Base-by-base conservation (phyloP, 2,113 vertebrate genomes). In the Parus major region DNA sequence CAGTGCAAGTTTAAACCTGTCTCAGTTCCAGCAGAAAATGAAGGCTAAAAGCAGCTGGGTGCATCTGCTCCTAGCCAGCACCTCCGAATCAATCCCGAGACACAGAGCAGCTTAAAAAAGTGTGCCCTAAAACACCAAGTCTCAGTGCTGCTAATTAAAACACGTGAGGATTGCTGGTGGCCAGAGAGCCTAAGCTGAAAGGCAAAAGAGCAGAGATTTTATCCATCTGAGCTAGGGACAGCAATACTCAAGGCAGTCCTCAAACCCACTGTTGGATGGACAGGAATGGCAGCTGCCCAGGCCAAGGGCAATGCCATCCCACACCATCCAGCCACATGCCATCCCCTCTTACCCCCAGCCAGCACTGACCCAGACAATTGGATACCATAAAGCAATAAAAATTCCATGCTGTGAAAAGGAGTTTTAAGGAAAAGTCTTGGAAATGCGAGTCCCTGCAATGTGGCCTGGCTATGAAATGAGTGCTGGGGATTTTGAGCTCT, bases 41-140 rank as follows among this genome's bases (percentile, higher is more conserved):
- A 95, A 90, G 90, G 85, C 87, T 92, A 57, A 84, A 94, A 92
- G 82, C 93, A 96, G 90, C 82, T 93, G 93, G 72, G 69, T 65
- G 80, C 84, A 92, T 93, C 68, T 90, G 60, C 68, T 92, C 52
- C 77, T 12, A 81, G 53, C 64, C 72, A 88, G 85, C 71, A 93
- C 80, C 85, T 90, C 64, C 49, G 78, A 88, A 94, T 88, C 86
- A 75, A 92, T 53, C 61, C 46, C 0, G 5, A 86, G 52, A 86
- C 23, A n/a, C 7, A 17, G 8, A 65, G 53, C 36, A 53, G 72
- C 53, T 91, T 75, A 35, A 56, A 36, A 83, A 92, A 33, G 47
- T n/a, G 7, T 20, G 29, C 56, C n/a, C 10, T 63, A 47, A 75
- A 93, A 49, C 5, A 41, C 31, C 15, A 53, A 20, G 1, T 33